These are phyloP conservation scores for Suncus etruscus DNA, from an alignment of 2,113 vertebrate genomes.

Conservation along the genomic window DNA sequence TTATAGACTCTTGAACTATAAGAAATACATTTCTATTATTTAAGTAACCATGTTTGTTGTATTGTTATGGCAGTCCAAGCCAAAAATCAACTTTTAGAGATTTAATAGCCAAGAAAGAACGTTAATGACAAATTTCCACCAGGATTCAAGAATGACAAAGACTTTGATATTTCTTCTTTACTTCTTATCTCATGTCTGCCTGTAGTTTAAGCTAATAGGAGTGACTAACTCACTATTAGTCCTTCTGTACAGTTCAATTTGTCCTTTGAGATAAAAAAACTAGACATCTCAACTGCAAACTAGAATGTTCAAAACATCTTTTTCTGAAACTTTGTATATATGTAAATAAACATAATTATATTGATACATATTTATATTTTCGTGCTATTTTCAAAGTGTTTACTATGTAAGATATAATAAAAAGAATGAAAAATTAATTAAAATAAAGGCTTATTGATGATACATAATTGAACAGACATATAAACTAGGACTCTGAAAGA, in stretches of 20 bases:
- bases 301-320: background rate
- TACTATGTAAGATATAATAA: background rate
- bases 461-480: too few species aligned
- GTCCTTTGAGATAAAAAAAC: too few species aligned
- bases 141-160: background rate
- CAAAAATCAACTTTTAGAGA: background rate
- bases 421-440: too few species aligned
- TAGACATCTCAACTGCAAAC: background rate
- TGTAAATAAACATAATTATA: background rate
- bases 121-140: background rate
- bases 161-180: background rate
- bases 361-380: background rate
- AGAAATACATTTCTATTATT: too few species aligned
- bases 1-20: too few species aligned
- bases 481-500: too few species aligned
- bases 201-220: background rate
- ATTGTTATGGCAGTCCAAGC: too few species aligned
- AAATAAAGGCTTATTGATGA: too few species aligned
- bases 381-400: background rate
- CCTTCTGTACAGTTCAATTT: too few species aligned
- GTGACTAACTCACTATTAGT: background rate
- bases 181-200: background rate
- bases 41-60: too few species aligned
- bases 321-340: background rate
- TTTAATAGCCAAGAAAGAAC: background rate